Evolutionary conservation across 2,888 invertebrate genomes (phyloP).

Genomic region (Andrena bicolor): DNA sequence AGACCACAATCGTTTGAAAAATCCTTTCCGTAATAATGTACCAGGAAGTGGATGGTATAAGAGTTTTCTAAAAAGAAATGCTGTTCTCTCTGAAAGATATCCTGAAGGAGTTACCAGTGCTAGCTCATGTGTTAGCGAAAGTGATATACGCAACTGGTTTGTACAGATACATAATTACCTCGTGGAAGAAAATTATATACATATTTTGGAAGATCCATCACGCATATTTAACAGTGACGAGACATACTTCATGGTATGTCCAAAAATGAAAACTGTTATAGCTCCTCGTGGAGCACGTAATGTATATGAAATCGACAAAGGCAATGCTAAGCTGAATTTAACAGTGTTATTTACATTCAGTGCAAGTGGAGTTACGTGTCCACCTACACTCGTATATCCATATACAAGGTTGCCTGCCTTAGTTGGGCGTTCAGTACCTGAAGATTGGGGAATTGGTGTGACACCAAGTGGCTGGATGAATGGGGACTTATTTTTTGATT

Average conservation of each 20-base stretch:
- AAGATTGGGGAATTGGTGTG: neutral
- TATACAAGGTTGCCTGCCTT: neutral
- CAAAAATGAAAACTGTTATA: neutral
- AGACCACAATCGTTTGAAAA: neutral
- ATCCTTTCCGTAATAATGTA: neutral
- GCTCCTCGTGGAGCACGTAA: neutral
- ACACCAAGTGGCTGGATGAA: neutral
- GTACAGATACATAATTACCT: neutral
- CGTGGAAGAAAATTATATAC: neutral
- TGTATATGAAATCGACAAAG: neutral
- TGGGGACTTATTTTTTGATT: too few relatives aligned
- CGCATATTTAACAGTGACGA: neutral
- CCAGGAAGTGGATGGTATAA: neutral
- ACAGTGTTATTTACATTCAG: neutral
- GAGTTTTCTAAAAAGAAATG: neutral
- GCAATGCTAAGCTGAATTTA: neutral
- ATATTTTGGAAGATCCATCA: neutral
- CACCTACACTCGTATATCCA: neutral
- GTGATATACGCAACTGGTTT: neutral
- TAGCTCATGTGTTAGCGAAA: neutral
- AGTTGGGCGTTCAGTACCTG: neutral
- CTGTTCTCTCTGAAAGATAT: neutral
- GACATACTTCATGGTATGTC: neutral
- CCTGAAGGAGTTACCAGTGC: neutral
- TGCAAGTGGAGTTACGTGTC: neutral